Evolutionary conservation across 2,888 invertebrate species (phyloP).

Genomic region (Zonitis immaculata): DNA sequence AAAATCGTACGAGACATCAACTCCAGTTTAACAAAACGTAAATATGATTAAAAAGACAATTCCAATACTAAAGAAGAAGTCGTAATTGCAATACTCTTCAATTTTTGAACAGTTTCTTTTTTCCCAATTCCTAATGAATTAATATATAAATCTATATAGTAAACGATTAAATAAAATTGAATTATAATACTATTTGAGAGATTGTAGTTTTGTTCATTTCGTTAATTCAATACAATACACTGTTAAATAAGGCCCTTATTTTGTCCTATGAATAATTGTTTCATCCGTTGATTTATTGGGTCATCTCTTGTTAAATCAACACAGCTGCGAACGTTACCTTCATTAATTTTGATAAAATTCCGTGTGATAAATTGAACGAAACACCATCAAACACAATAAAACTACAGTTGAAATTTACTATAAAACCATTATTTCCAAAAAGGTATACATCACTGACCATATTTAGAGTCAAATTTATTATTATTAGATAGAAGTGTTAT

Average conservation of each 20-base stretch:
- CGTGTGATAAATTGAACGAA: conserved; percentile 3
- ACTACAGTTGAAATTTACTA: too few relatives aligned
- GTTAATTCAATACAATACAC: conserved; percentile 7
- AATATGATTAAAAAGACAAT: conserved; percentile 1
- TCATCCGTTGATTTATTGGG: conserved; percentile 6
- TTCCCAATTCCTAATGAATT: too few relatives aligned
- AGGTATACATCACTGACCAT: too few relatives aligned
- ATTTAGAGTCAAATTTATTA: too few relatives aligned
- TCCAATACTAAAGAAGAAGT: background rate
- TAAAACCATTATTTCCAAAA: too few relatives aligned
- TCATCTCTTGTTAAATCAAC: conserved; percentile 8
- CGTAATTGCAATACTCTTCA: too few relatives aligned
- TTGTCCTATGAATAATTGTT: conserved; percentile 5
- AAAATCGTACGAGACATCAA: background rate
- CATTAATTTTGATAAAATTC: conserved; percentile 8
- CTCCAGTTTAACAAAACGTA: background rate
- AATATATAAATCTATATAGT: background rate
- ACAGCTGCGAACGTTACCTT: conserved; percentile 6
- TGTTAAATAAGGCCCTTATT: background rate
- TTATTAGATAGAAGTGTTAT: too few relatives aligned
- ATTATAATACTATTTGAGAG: background rate
- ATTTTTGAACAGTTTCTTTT: background rate
- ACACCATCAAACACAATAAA: background rate
- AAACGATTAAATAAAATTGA: too few relatives aligned
- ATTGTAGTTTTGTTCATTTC: conserved; percentile 1